Base-by-base conservation (phyloP, 2,888 invertebrate species). In the Mellilla xanthometata region DNA sequence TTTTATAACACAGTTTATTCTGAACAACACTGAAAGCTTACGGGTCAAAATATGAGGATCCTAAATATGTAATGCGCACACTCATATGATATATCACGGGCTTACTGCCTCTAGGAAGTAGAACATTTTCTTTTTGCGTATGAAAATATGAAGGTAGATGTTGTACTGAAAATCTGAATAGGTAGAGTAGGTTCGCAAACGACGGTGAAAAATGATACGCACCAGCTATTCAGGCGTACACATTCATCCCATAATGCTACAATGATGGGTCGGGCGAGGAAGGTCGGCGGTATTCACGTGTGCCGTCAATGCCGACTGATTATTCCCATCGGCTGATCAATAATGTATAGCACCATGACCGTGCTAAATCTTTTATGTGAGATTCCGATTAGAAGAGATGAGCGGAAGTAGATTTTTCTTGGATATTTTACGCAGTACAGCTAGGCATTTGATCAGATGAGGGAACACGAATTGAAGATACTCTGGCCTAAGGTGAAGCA, bases 181-280 rank as follows among this genome's bases (percentile, higher is more conserved):
- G 36, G 33, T 39, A 39, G 35, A 61, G 64, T 61, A 64, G 62
- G 54, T 62, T 59, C 60, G 58, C 54, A 70, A 72, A 72, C 68
- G 69, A 73, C 58, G 65, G 58, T 75, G 65, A 73, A 73, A 75
- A 77, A 76, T 70, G 69, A 73, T 67, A 74, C 71, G 70, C 65
- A 66, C 57, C 52, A 62, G 58, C 72, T 72, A 81, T 81, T 77
- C 71, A 77, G 65, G 59, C 56, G 60, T 55, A 65, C 58, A 72
- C 73, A 81, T 81, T 82, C 77, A 83, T 72, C 52, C 52, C 49
- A 68, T 72, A 76, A 74, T 74, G 69, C 69, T 67, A 83, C 79
- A 84, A 81, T 83, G 74, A 69, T 63, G 70, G 80, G 71, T 76
- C 76, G 79, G 87, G 87, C 72, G 64, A 67, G 77, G 81, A 83